A percentile compares a stretch with the other conserved stretches of the same genome.
phyloP scores from a whole-genome alignment of 2,113 vertebrate species.

The Peromyscus maniculatus region DNA sequence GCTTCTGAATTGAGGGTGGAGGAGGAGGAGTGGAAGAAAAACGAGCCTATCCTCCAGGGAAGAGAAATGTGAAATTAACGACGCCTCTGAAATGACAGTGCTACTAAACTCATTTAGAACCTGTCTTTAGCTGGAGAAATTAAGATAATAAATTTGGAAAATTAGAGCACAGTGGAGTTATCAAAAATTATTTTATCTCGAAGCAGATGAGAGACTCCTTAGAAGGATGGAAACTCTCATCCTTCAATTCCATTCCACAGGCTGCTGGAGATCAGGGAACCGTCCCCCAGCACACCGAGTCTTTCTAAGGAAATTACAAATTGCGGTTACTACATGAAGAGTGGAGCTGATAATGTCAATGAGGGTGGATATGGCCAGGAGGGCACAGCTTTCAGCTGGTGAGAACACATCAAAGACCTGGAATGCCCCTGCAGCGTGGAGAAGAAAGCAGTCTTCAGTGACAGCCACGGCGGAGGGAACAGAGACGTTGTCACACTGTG shows the following conservation, averaged over 20 bases:
- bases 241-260: neutral
- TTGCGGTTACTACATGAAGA: neutral
- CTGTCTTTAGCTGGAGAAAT: constrained; percentile 65
- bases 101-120: constrained; percentile 64
- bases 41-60: neutral
- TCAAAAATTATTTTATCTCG: constrained; percentile 46
- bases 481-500: neutral
- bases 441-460: neutral
- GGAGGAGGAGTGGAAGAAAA: neutral
- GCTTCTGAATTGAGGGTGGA: neutral
- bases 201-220: constrained; percentile 48
- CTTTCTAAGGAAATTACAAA: constrained; percentile 49
- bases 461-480: neutral
- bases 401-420: neutral
- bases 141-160: constrained; percentile 66
- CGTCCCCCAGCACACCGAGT: neutral
- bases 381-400: too few relatives aligned
- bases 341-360: neutral
- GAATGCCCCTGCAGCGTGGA: neutral
- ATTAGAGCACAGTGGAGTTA: constrained; percentile 44
- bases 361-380: fast-evolving
- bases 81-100: neutral
- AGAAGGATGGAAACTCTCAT: neutral
- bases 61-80: constrained; percentile 36
- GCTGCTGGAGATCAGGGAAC: neutral